These are phyloP conservation scores for Phlogophora meticulosa DNA, from an alignment of 2,888 invertebrate genomes.

Conservation along the genomic window DNA sequence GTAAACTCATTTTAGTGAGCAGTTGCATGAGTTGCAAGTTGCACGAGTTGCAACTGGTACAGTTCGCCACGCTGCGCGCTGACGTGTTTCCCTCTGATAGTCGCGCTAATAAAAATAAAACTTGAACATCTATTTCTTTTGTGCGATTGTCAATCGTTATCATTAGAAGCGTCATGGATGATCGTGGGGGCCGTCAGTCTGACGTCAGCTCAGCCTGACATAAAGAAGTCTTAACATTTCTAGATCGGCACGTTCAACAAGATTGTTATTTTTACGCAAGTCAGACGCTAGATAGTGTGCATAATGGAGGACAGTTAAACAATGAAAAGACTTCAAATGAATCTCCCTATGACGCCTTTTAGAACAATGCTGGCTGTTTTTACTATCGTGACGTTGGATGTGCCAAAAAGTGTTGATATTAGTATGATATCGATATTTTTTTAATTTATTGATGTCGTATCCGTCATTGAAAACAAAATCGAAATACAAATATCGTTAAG, in stretches of 20 bases:
- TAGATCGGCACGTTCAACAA: slow-evolving; percentile 36
- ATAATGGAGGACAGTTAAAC: slow-evolving; percentile 3
- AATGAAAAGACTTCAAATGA: neutral
- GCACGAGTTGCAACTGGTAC: neutral
- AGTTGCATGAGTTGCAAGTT: neutral
- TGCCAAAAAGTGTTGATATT: neutral
- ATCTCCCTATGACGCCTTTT: neutral
- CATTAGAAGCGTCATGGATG: slow-evolving; percentile 26
- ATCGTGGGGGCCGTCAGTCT: slow-evolving; percentile 24
- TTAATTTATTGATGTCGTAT: too few relatives aligned
- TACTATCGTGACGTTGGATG: neutral
- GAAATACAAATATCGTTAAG: too few relatives aligned
- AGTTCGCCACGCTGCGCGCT: neutral
- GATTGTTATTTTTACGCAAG: slow-evolving; percentile 30
- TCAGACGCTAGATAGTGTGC: slow-evolving; percentile 5
- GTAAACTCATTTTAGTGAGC: too few relatives aligned
- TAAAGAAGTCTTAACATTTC: slow-evolving; percentile 9
- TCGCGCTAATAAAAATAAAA: slow-evolving; percentile 1
- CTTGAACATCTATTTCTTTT: slow-evolving; percentile 31
- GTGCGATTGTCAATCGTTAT: slow-evolving; percentile 43
- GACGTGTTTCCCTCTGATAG: neutral
- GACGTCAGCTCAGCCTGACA: slow-evolving; percentile 38
- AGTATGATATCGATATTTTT: too few relatives aligned
- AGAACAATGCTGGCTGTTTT: neutral
- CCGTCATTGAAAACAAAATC: too few relatives aligned